A percentile compares a stretch with the other conserved stretches of the same genome.
Conservation (phyloP, 2,888 invertebrate genomes). For the Drosophila nr. medialis region DNA sequence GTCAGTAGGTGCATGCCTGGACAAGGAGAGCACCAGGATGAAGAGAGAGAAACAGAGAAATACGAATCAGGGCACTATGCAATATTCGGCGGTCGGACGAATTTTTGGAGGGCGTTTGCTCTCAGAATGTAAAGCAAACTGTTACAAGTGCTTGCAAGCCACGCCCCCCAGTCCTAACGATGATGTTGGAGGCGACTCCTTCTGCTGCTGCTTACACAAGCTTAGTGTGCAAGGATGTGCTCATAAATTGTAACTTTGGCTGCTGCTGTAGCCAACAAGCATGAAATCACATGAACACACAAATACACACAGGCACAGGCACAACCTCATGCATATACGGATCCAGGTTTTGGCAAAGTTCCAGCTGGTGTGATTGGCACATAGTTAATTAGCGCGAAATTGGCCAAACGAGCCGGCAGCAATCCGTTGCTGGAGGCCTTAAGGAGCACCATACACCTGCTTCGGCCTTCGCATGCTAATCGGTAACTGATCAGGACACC, state of each 20-base stretch:
- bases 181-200: not conserved
- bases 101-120: conserved; percentile 35
- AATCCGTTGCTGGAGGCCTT: conserved; percentile 3
- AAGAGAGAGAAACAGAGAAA: not conserved
- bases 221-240: conserved; percentile 66
- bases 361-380: conserved; percentile 69
- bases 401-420: conserved; percentile 44
- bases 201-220: conserved; percentile 61
- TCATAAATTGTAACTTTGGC: conserved; percentile 73
- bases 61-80: conserved; percentile 36
- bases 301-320: conserved; percentile 24
- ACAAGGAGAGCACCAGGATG: not conserved
- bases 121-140: conserved; percentile 65
- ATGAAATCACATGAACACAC: conserved; percentile 70
- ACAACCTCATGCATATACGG: conserved; percentile 5
- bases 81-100: conserved; percentile 23
- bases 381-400: conserved; percentile 78
- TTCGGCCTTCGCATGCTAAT: conserved; percentile 67
- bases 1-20: conserved; percentile 34
- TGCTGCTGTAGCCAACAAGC: conserved; percentile 67
- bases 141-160: conserved; percentile 67
- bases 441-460: not conserved
- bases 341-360: conserved; percentile 63
- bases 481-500: conserved; percentile 67
- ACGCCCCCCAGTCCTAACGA: conserved; percentile 22